These are phyloP conservation scores for Aphelenchoides fujianensis DNA, from an alignment of 1,140 invertebrate genomes.

Conservation along the genomic window DNA sequence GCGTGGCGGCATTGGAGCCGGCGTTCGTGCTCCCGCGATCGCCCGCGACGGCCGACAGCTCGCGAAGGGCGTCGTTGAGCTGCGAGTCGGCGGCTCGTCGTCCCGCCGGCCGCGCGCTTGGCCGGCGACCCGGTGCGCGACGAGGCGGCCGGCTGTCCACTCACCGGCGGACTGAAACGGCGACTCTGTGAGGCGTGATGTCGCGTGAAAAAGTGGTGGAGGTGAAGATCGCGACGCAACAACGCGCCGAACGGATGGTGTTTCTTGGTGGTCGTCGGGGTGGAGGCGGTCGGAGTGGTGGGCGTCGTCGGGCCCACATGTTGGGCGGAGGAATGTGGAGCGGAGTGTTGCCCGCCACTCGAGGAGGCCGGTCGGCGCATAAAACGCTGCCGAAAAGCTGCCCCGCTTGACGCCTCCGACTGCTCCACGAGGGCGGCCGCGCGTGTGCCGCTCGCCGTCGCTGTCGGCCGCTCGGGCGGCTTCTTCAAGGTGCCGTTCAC, in stretches of 20 bases:
- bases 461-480: no score
- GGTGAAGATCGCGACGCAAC: conserved; percentile 14
- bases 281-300: background rate
- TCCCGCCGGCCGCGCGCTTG: no score
- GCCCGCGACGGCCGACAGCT: background rate
- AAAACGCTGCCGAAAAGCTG: conserved; percentile 1
- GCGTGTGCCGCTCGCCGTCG: no score
- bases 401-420: no score
- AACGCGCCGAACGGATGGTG: conserved; percentile 9
- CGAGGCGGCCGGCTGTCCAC: no score
- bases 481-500: no score
- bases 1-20: background rate
- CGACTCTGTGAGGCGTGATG: background rate
- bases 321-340: no score
- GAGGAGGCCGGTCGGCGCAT: no score
- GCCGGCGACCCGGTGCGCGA: no score
- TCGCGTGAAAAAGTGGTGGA: conserved; percentile 16
- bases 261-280: conserved; percentile 13
- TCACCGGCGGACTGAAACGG: conserved; percentile 12
- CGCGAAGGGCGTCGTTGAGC: background rate
- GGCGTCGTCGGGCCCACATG: no score
- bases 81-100: background rate
- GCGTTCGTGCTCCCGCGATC: background rate
- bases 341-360: no score
- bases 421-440: no score